Conservation (phyloP, 2,113 vertebrate genomes). For the Plotosus lineatus region DNA sequence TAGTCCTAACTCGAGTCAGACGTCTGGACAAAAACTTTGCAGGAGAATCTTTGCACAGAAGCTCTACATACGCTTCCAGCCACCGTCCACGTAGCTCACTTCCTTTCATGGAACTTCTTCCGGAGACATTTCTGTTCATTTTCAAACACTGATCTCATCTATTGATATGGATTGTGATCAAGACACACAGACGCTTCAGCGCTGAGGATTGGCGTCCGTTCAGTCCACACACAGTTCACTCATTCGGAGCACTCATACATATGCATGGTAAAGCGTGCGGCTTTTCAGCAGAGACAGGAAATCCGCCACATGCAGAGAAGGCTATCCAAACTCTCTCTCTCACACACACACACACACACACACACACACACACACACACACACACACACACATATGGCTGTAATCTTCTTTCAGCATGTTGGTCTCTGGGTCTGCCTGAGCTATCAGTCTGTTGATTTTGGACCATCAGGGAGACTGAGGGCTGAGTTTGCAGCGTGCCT, state of each 20-base stretch:
- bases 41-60: background rate
- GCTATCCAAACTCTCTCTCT: constrained; percentile 15
- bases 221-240: background rate
- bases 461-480: constrained; percentile 31
- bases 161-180: background rate
- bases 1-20: background rate
- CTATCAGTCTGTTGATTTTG: constrained; percentile 33
- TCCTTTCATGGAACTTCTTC: constrained; percentile 9
- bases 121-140: background rate
- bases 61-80: background rate
- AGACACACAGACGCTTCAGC: background rate
- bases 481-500: background rate
- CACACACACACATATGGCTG: constrained; percentile 31
- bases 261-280: constrained; percentile 5
- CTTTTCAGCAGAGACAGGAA: constrained; percentile 40
- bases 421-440: constrained; percentile 23
- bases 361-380: constrained; percentile 6
- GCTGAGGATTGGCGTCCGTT: background rate
- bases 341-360: background rate
- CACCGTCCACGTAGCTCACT: background rate
- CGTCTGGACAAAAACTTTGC: background rate
- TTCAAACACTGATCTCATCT: background rate
- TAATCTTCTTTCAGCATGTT: constrained; percentile 41
- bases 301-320: constrained; percentile 45
- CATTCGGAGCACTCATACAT: background rate